Evolutionary conservation across 2,888 invertebrate species (phyloP).

Genomic region (Drosophila seclusa): DNA sequence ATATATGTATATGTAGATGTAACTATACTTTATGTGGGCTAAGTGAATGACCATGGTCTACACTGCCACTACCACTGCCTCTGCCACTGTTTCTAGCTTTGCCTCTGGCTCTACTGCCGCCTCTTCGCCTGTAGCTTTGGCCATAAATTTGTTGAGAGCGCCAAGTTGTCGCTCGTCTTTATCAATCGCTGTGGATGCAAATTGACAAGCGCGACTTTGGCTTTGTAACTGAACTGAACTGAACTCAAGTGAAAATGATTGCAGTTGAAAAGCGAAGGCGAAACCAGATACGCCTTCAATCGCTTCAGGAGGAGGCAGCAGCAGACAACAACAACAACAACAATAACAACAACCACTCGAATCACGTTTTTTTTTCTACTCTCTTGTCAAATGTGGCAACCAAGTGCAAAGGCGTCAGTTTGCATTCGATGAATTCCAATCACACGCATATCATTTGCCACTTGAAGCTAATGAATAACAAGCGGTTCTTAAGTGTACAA

Average conservation of each 20-base stretch:
- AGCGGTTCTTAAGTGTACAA: constrained; percentile 20
- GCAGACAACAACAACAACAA: constrained; percentile 5
- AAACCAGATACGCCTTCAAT: constrained; percentile 79
- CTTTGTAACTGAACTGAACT: constrained; percentile 59
- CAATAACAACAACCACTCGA: constrained; percentile 44
- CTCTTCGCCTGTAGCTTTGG: constrained; percentile 14
- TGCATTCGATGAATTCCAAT: constrained; percentile 75
- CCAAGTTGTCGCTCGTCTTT: constrained; percentile 62
- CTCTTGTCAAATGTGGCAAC: constrained; percentile 39
- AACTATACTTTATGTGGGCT: constrained; percentile 40
- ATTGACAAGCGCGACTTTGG: constrained; percentile 69
- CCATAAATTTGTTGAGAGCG: constrained; percentile 46
- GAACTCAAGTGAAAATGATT: constrained; percentile 74
- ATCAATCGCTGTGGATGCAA: constrained; percentile 59
- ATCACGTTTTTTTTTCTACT: constrained; percentile 43
- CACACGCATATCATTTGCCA: constrained; percentile 76
- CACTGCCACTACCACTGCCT: constrained; percentile 7
- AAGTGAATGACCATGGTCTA: constrained; percentile 61
- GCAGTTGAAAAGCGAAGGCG: constrained; percentile 75
- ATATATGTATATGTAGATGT: neutral
- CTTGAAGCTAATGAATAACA: constrained; percentile 43
- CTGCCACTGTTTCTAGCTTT: constrained; percentile 21
- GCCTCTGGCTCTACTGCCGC: constrained; percentile 7
- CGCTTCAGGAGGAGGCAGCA: constrained; percentile 25
- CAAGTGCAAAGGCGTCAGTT: constrained; percentile 77